Evolutionary conservation across 1,140 invertebrate genomes (phyloP).

Genomic region (Drosophila mayri): DNA sequence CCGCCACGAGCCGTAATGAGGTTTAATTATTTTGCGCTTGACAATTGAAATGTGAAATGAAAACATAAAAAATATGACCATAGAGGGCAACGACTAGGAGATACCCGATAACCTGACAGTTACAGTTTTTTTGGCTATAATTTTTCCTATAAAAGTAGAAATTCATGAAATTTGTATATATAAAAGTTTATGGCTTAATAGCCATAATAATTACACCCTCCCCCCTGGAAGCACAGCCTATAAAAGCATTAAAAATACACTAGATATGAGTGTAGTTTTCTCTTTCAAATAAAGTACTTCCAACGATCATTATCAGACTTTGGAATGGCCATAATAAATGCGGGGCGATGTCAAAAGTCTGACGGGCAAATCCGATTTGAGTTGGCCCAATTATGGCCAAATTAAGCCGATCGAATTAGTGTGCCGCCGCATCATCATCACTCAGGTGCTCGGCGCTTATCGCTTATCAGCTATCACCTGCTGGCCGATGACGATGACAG

Average conservation of each 20-base stretch:
- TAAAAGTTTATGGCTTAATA: not conserved
- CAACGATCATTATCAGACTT: constrained; percentile 32
- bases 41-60: constrained; percentile 16
- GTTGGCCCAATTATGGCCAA: constrained; percentile 46
- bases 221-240: not conserved
- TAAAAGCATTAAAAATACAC: not conserved
- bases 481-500: constrained; percentile 6
- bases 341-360: constrained; percentile 38
- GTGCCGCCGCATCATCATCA: constrained; percentile 17
- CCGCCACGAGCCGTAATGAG: constrained; percentile 50
- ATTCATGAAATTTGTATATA: too few species aligned
- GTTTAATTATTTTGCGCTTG: constrained; percentile 52
- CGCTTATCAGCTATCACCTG: not conserved
- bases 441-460: constrained; percentile 15
- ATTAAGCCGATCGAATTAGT: constrained; percentile 38
- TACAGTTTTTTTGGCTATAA: not conserved
- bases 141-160: not conserved
- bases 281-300: not conserved
- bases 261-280: constrained; percentile 11
- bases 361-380: constrained; percentile 46
- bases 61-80: not conserved
- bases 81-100: too few species aligned
- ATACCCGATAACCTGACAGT: not conserved
- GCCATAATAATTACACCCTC: not conserved
- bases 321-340: constrained; percentile 39